Evolutionary conservation across 1,140 invertebrate species (phyloP).

Genomic region (Platyscapa corneri): DNA sequence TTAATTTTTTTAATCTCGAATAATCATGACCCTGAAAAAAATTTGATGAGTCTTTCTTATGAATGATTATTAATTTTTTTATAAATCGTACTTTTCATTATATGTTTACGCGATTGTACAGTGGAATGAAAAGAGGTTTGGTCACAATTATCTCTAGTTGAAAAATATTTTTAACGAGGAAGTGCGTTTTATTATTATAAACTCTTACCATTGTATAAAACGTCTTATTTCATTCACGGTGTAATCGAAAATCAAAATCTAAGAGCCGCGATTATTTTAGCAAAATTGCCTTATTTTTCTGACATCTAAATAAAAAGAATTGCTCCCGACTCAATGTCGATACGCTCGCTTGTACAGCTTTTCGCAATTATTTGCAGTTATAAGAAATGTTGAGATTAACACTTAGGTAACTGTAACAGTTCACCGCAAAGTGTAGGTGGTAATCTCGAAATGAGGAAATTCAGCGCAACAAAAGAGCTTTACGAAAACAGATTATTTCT

Average conservation of each 20-base stretch:
- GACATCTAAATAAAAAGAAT: background rate
- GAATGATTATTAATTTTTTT: too few species aligned
- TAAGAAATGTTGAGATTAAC: background rate
- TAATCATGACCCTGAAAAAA: too few species aligned
- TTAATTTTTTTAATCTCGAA: too few species aligned
- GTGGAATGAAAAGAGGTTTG: too few species aligned
- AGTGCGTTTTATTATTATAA: too few species aligned
- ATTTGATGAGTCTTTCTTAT: too few species aligned
- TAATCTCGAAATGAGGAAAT: constrained; percentile 2
- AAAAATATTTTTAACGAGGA: too few species aligned
- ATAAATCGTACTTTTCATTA: too few species aligned
- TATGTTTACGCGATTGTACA: too few species aligned
- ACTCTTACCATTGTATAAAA: background rate
- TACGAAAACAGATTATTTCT: constrained; percentile 9
- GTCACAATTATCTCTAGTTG: too few species aligned
- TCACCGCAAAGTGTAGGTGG: background rate
- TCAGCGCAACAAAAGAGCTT: constrained; percentile 14
- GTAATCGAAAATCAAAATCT: background rate
- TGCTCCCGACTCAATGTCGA: background rate
- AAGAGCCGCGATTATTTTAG: background rate
- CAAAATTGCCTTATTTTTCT: background rate
- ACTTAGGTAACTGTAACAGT: constrained; percentile 22
- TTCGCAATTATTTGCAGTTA: background rate
- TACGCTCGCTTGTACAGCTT: background rate
- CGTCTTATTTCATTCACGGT: background rate